phyloP scores from a whole-genome alignment of 2,888 invertebrate genomes.

The Deilephila elpenor region DNA sequence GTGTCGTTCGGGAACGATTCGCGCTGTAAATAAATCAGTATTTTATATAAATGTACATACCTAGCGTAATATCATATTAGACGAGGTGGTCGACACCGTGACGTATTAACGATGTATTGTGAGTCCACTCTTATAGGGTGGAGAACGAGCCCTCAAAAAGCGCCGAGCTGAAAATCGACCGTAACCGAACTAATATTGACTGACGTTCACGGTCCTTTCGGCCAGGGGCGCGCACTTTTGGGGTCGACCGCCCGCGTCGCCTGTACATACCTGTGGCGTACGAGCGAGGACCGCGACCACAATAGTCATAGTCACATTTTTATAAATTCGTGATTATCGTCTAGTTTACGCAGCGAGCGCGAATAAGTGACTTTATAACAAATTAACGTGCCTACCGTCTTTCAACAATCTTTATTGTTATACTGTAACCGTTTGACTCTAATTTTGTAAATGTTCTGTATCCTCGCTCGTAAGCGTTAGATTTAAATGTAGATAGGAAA shows the following conservation, averaged over 20 bases:
- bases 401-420: constrained; percentile 21
- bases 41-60: constrained; percentile 16
- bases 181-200: not conserved
- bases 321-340: not conserved
- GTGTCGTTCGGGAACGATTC: not conserved
- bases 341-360: not conserved
- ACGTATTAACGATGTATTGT: no score
- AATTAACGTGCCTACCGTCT: constrained; percentile 32
- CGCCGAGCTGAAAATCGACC: not conserved
- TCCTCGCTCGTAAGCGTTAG: constrained; percentile 28
- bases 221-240: not conserved
- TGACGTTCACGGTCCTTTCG: not conserved
- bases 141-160: no score
- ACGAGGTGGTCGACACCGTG: not conserved
- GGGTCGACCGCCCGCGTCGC: not conserved
- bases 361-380: constrained; percentile 18
- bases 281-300: not conserved
- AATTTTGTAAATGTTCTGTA: constrained; percentile 22
- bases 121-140: no score
- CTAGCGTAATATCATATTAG: not conserved
- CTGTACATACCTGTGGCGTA: not conserved
- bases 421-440: not conserved
- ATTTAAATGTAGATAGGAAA: constrained; percentile 17
- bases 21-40: not conserved
- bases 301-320: no score